Evolutionary conservation across 2,888 invertebrate genomes (phyloP), one percentile per base, ranked within the genome.

Genomic region (Euzophera pinguis): DNA sequence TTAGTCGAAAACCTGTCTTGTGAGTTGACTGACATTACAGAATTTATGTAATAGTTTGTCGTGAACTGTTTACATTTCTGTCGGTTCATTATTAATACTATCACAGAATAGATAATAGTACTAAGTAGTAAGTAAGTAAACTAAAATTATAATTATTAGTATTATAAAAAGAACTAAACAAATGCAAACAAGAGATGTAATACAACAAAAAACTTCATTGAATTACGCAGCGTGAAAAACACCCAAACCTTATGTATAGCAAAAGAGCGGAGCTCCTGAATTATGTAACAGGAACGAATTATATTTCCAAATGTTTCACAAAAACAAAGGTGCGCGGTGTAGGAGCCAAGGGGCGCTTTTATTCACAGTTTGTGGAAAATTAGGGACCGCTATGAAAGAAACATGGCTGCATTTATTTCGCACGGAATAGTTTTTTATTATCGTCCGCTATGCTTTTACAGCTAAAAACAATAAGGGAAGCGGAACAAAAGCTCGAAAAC

Each of bases 271-370:
- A 64, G 58, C 64, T 67, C 55, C 61, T 73, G 67, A 73, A 71
- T 73, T 70, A 73, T 70, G 68, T 71, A 71, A 68, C 61, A 63
- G 66, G 53, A 55, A 60, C 55, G 63, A 61, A 66, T 69, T 62
- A 66, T 66, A 71, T 65, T 69, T 59, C 63, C 62, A 61, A 64
- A 63, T 61, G 64, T 63, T 62, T 54, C 58, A 49, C 59, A 59
- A 60, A 67, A 69, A 66, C 64, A 66, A 65, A 64, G 62, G 66
- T 55, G 53, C 53, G 50, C 54, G 60, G 64, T 65, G 59, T 58
- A 56, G 57, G 58, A 55, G 54, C 41, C 56, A 54, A 53, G 55
- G 51, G 59, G 55, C 59, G 58, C 53, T 63, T 65, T 65, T 61
- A 60, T 61, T 60, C 58, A 53, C 58, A 59, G 64, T 60, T 52